phyloP scores from a whole-genome alignment of 2,797 vertebrate genomes.

The Lagocephalus sceleratus region DNA sequence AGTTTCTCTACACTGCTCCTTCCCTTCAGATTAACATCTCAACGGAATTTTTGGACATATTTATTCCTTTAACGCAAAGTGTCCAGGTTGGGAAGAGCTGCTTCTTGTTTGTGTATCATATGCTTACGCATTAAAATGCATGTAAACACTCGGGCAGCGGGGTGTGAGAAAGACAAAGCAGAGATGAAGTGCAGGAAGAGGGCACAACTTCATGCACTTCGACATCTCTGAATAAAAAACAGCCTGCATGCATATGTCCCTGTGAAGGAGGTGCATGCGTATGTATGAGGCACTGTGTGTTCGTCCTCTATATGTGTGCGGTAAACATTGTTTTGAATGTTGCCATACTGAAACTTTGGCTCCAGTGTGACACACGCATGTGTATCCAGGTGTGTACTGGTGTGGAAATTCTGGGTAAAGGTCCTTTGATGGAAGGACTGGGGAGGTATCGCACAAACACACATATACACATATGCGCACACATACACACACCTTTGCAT shows the following conservation, averaged over 20 bases:
- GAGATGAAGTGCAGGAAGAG: conserved; percentile 4
- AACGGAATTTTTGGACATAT: neutral
- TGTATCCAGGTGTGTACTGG: conserved; percentile 17
- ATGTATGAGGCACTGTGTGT: conserved; percentile 33
- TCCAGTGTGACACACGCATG: conserved; percentile 18
- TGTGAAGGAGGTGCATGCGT: conserved; percentile 21
- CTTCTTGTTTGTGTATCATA: neutral
- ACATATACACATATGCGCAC: conserved; percentile 22
- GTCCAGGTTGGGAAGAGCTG: neutral
- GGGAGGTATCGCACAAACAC: conserved; percentile 15
- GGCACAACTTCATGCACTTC: conserved; percentile 19
- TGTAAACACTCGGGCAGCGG: neutral
- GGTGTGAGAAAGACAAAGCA: neutral
- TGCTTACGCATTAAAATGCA: conserved; percentile 9
- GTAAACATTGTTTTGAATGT: conserved; percentile 24
- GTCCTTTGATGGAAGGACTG: conserved; percentile 37
- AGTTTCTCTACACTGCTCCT: neutral
- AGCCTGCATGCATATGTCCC: conserved; percentile 8
- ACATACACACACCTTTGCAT: conserved; percentile 39
- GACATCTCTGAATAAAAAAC: conserved; percentile 15
- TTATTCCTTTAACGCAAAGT: neutral
- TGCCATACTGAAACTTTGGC: conserved; percentile 1
- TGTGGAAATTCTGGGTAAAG: conserved; percentile 35
- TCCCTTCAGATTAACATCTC: neutral
- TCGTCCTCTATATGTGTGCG: conserved; percentile 9